Conservation (phyloP, 2,888 invertebrate species). For the Ernsta delagoae region DNA sequence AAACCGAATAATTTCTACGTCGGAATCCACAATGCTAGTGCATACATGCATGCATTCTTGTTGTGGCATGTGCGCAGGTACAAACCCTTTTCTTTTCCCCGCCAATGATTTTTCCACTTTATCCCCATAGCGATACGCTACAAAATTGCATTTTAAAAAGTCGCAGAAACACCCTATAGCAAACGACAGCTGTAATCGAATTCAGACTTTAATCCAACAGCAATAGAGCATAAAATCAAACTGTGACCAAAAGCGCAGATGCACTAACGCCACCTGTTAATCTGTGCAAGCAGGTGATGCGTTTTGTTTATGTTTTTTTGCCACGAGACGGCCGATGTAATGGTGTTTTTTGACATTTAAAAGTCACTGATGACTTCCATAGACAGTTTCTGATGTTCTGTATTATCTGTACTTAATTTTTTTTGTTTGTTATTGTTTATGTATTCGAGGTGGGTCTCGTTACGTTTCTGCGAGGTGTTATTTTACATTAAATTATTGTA, state of each 20-base stretch:
- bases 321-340: slow-evolving; percentile 37
- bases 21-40: slow-evolving; percentile 27
- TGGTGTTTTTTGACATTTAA: slow-evolving; percentile 37
- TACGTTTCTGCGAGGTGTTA: background rate
- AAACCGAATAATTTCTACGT: slow-evolving; percentile 31
- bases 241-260: slow-evolving; percentile 59
- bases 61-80: slow-evolving; percentile 31
- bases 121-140: slow-evolving; percentile 5
- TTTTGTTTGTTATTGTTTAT: slow-evolving; percentile 20
- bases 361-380: slow-evolving; percentile 34
- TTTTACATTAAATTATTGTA: background rate
- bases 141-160: slow-evolving; percentile 18
- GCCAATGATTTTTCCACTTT: slow-evolving; percentile 8
- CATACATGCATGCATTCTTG: slow-evolving; percentile 26
- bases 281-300: slow-evolving; percentile 75
- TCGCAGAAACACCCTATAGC: slow-evolving; percentile 30
- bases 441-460: background rate
- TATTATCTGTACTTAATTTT: slow-evolving; percentile 16
- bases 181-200: background rate
- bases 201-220: slow-evolving; percentile 21
- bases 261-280: slow-evolving; percentile 76
- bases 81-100: slow-evolving; percentile 2
- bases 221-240: slow-evolving; percentile 28
- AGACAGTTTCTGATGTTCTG: slow-evolving; percentile 23
- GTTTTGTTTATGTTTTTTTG: slow-evolving; percentile 76